phyloP scores from a whole-genome alignment of 2,888 invertebrate genomes.

The Flabesymbios commensalis region DNA sequence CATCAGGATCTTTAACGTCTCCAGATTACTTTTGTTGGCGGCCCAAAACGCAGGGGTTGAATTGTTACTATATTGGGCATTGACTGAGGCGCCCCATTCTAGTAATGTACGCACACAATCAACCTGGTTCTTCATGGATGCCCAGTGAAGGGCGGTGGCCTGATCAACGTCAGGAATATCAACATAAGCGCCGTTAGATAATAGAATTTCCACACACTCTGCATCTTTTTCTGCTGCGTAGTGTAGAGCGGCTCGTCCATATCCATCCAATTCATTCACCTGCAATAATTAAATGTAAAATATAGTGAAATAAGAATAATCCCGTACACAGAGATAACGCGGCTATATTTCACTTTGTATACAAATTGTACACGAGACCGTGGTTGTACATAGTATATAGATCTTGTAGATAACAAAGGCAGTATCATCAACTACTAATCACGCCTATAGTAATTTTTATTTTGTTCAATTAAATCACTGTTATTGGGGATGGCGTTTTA shows the following conservation, averaged over 20 bases:
- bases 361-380: no score
- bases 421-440: no score
- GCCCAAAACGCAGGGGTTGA: constrained; percentile 60
- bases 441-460: no score
- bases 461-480: no score
- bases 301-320: background rate
- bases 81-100: constrained; percentile 49
- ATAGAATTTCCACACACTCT: constrained; percentile 48
- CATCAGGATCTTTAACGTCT: constrained; percentile 43
- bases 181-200: constrained; percentile 49
- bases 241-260: constrained; percentile 54
- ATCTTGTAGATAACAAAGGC: no score
- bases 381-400: no score
- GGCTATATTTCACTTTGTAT: no score
- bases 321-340: background rate
- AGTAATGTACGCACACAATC: constrained; percentile 48
- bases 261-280: constrained; percentile 58
- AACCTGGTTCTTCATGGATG: constrained; percentile 55
- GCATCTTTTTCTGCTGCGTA: constrained; percentile 57
- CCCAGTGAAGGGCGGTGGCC: constrained; percentile 60
- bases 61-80: constrained; percentile 50
- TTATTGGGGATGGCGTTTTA: background rate
- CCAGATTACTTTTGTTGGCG: constrained; percentile 51
- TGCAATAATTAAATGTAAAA: no score
- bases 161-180: constrained; percentile 49